Conservation (phyloP, 64 coral and sea anemone genomes). For the Astreopora myriophthalma region DNA sequence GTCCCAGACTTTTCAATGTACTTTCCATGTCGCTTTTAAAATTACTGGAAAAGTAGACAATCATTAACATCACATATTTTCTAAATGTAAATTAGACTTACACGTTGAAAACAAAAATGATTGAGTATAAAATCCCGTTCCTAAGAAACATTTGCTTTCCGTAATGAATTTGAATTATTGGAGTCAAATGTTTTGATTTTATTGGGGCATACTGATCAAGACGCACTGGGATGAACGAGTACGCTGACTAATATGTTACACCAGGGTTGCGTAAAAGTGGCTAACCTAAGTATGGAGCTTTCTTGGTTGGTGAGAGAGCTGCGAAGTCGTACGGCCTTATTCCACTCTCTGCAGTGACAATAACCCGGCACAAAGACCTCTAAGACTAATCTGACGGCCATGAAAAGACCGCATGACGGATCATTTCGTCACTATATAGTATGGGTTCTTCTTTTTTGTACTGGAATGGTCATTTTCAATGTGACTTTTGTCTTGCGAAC, state of each 20-base stretch:
- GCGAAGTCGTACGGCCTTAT: too few species aligned
- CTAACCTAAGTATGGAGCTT: too few species aligned
- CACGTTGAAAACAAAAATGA: neutral
- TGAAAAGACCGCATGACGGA: neutral
- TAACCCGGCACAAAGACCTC: neutral
- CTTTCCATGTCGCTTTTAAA: too few species aligned
- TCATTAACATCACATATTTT: too few species aligned
- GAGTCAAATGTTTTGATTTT: neutral
- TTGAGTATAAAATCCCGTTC: neutral
- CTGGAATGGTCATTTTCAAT: neutral
- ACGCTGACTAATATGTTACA: too few species aligned
- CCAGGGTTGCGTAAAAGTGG: too few species aligned
- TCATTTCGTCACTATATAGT: neutral
- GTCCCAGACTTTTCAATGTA: too few species aligned
- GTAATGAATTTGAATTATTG: neutral
- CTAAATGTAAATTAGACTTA: neutral
- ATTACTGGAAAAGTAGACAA: too few species aligned
- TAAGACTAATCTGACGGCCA: neutral
- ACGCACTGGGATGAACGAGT: too few species aligned
- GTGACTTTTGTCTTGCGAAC: slow-evolving; percentile 20
- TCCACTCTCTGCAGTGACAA: neutral
- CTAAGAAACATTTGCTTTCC: neutral
- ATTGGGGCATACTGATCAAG: too few species aligned
- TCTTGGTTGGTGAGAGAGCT: too few species aligned
- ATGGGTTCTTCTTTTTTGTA: neutral